phyloP scores from a whole-genome alignment of 1,140 invertebrate species.

The Colletes gigas region DNA sequence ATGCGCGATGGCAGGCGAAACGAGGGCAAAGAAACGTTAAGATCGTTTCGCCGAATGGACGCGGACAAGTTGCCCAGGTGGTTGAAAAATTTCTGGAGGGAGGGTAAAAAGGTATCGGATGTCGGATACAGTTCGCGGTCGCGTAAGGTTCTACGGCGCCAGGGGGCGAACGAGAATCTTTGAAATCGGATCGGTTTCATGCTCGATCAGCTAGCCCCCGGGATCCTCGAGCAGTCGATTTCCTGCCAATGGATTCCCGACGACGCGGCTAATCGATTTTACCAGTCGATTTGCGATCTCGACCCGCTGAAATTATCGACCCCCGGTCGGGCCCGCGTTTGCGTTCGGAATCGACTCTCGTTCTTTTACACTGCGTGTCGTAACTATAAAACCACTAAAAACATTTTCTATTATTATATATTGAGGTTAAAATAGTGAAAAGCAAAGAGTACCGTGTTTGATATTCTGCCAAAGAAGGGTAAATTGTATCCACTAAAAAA shows the following conservation, averaged over 20 bases:
- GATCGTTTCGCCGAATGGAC: constrained; percentile 4
- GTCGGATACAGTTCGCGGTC: constrained; percentile 55
- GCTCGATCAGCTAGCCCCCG: constrained; percentile 30
- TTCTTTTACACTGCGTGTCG: too few relatives aligned
- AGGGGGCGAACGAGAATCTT: constrained; percentile 27
- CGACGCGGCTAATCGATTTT: constrained; percentile 58
- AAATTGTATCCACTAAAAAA: too few relatives aligned
- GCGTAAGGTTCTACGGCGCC: constrained; percentile 5
- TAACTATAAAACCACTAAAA: too few relatives aligned
- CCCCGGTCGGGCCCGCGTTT: background rate
- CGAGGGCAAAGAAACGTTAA: background rate
- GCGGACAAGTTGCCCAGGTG: constrained; percentile 38
- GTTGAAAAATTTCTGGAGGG: constrained; percentile 31
- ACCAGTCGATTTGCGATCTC: constrained; percentile 51
- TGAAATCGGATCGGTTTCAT: constrained; percentile 57
- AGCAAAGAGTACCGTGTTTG: too few relatives aligned
- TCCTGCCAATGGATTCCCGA: constrained; percentile 44
- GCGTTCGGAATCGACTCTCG: too few relatives aligned
- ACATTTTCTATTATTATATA: too few relatives aligned
- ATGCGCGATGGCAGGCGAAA: constrained; percentile 15
- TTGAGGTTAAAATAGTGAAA: too few relatives aligned
- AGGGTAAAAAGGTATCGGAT: constrained; percentile 54
- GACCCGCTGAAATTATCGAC: background rate
- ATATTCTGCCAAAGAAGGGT: too few relatives aligned
- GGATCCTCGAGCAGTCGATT: constrained; percentile 29